These are phyloP conservation scores for Pristis pectinata DNA, from an alignment of 2,797 vertebrate genomes.

Conservation along the genomic window DNA sequence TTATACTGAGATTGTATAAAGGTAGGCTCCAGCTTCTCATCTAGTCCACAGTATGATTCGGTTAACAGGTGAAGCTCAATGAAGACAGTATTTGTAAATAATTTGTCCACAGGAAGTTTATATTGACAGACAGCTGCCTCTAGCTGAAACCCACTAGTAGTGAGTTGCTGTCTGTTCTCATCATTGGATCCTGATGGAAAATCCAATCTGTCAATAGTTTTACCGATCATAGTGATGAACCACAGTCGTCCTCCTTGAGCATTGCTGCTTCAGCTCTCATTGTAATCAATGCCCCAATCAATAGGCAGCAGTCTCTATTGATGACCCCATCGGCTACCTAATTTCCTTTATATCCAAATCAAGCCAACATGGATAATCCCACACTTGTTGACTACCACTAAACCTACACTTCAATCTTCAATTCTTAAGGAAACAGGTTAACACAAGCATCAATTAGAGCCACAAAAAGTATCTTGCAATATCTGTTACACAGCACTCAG, in stretches of 20 bases:
- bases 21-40: not conserved
- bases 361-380: conserved; percentile 20
- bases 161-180: conserved; percentile 56
- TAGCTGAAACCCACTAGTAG: conserved; percentile 45
- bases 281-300: conserved; percentile 55
- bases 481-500: not conserved
- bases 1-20: not conserved
- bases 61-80: not conserved
- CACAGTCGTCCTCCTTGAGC: conserved; percentile 46
- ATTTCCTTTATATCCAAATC: conserved; percentile 41
- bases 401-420: conserved; percentile 23
- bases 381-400: conserved; percentile 47
- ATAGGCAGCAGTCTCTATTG: conserved; percentile 58
- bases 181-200: conserved; percentile 49
- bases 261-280: conserved; percentile 48
- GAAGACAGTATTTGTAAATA: not conserved
- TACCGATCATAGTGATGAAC: conserved; percentile 50
- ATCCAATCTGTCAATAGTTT: conserved; percentile 56
- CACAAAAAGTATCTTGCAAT: not conserved
- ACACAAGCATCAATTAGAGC: not conserved
- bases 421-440: not conserved
- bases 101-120: conserved; percentile 43
- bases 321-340: conserved; percentile 50
- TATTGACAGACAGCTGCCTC: conserved; percentile 53
- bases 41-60: not conserved